A percentile compares a stretch with the other conserved stretches of the same genome.
These are phyloP conservation scores for Synanthedon andrenaeformis DNA, from an alignment of 2,888 invertebrate genomes.

Conservation along the genomic window DNA sequence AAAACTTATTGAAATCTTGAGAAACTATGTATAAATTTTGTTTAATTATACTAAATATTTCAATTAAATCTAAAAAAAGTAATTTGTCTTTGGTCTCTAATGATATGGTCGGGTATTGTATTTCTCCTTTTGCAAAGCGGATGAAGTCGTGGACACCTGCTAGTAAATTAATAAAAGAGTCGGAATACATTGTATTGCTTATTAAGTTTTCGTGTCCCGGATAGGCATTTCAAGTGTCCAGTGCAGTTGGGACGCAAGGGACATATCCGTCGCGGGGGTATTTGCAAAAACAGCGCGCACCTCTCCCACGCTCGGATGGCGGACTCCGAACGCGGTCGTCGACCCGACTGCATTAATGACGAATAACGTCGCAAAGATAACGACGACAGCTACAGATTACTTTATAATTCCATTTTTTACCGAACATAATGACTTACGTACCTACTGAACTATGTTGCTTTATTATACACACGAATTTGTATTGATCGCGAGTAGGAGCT, in stretches of 20 bases:
- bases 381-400: conserved; percentile 11
- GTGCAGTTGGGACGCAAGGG: neutral
- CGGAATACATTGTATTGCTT: too few relatives aligned
- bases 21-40: too few relatives aligned
- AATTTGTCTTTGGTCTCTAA: too few relatives aligned
- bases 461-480: neutral
- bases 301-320: conserved; percentile 23
- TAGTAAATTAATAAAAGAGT: too few relatives aligned
- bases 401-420: conserved; percentile 1
- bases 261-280: conserved; percentile 20
- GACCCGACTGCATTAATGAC: conserved; percentile 52
- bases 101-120: too few relatives aligned
- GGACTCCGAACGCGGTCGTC: conserved; percentile 37
- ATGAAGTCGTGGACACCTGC: too few relatives aligned
- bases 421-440: neutral
- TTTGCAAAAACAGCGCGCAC: conserved; percentile 39
- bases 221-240: neutral
- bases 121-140: too few relatives aligned
- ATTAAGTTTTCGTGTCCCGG: too few relatives aligned
- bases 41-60: too few relatives aligned
- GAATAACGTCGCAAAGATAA: conserved; percentile 36
- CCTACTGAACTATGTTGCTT: neutral
- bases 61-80: too few relatives aligned
- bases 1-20: too few relatives aligned
- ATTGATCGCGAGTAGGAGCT: too few relatives aligned